Evolutionary conservation across 2,888 invertebrate genomes (phyloP), one percentile per base, ranked within the genome.

Genomic region (Ochropleura plecta): DNA sequence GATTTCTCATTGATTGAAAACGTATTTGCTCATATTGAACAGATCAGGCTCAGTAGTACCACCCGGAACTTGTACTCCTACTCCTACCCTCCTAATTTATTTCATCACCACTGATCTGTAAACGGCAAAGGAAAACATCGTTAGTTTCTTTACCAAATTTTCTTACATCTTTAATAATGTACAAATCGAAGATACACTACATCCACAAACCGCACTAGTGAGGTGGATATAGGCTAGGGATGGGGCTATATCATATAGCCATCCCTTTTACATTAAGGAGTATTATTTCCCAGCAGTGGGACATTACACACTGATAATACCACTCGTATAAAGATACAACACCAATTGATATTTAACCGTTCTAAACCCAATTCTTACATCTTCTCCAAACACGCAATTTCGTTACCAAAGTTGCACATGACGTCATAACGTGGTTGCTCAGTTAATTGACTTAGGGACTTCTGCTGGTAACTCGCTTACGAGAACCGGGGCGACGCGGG

Each of bases 371-470:
- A 46, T 57, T 40, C 51, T 63, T 40, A 30, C n/a, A 51, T 14
- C 2, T 3, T 57, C 57, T n/a, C 72, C 18, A 62, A 53, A 78
- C 49, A 73, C 64, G 55, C 14, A 60, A 44, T 73, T 60, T 55
- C 16, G 3, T 42, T 12, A 44, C 57, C 30, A 70, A 78, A 78
- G 48, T 74, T 70, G 62, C 53, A 76, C 30, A 18, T 57, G 70
- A 64, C 57, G 53, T 60, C 55, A 68, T 62, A 70, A 62, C 60
- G 44, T 40, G 68, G 74, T 73, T 20, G 69, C 78, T 73, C 42
- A n/a, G 30, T 12, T 82, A 74, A 82, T 51, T 42, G 4, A 51
- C 44, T 82, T 71, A 82, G 44, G 1, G 46, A 46, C 60, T 78
- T 49, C 46, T 49, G 14, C n/a, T 40, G 46, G 55, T 64, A 73